Conservation (phyloP, 2,113 vertebrate species). For the Lanius ludovicianus region DNA sequence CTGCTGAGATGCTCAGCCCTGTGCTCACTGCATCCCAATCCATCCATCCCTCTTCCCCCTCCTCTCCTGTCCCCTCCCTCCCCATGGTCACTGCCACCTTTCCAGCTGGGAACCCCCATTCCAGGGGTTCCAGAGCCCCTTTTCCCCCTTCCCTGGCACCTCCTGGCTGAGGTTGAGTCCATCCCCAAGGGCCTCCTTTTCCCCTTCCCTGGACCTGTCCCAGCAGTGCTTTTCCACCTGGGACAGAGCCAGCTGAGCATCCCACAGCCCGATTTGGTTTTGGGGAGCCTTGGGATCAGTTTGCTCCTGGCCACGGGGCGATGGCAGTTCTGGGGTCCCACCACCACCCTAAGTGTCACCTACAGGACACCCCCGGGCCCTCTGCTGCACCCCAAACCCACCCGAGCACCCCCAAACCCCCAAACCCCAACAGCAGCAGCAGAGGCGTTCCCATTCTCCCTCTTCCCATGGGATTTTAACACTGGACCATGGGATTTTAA, state of each 20-base stretch:
- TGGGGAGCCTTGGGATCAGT: neutral
- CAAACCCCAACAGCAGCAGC: neutral
- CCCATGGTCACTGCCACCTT: accelerated
- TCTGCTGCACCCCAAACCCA: neutral
- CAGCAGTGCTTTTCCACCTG: accelerated
- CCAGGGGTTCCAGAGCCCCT: neutral
- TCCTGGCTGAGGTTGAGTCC: accelerated
- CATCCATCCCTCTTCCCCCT: neutral
- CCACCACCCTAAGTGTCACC: accelerated
- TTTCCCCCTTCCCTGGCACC: neutral
- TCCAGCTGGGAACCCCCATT: accelerated
- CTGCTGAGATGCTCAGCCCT: neutral
- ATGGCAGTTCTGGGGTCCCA: neutral
- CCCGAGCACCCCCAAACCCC: neutral
- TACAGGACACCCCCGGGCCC: neutral
- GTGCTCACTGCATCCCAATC: neutral
- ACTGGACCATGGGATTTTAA: accelerated
- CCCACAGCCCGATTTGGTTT: neutral
- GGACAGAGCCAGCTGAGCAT: neutral
- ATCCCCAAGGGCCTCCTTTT: neutral
- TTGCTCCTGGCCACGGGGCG: accelerated
- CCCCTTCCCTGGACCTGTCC: neutral
- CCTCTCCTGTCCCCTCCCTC: neutral
- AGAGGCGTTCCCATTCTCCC: neutral
- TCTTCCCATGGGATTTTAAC: neutral